A percentile compares a stretch with the other conserved stretches of the same genome.
phyloP scores from a whole-genome alignment of 2,797 vertebrate genomes.

The Tapirus indicus region DNA sequence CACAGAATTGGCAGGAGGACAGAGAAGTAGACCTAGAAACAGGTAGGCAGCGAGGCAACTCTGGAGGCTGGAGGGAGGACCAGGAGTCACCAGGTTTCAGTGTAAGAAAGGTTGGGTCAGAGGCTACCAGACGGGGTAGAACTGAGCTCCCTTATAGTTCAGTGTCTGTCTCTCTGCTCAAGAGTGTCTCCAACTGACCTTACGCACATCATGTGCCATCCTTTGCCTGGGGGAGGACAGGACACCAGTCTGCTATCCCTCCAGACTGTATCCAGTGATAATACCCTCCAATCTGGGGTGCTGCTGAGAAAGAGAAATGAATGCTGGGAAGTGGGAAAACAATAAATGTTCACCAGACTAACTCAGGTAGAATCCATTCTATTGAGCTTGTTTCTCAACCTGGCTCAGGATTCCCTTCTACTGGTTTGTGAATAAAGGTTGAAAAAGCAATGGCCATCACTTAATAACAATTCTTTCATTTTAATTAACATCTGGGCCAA shows the following conservation, averaged over 20 bases:
- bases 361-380: not conserved
- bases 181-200: not conserved
- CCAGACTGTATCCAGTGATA: not conserved
- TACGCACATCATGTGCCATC: not conserved
- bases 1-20: not conserved
- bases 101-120: not conserved
- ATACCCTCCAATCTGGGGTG: not conserved
- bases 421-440: not conserved
- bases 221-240: not conserved
- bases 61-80: not conserved
- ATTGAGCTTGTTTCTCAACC: not conserved
- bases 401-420: not conserved
- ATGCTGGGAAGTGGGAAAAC: not conserved
- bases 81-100: not conserved
- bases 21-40: not conserved
- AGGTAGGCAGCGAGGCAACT: not conserved
- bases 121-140: not conserved
- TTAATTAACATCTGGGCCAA: not conserved
- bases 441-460: constrained; percentile 28
- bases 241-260: not conserved
- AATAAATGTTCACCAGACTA: not conserved
- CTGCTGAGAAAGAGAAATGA: not conserved
- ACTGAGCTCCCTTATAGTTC: not conserved
- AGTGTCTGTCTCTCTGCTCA: not conserved
- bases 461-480: constrained; percentile 11